Evolutionary conservation across 2,888 invertebrate species (phyloP), one percentile per base, ranked within the genome.

Genomic region (Lasioglossum lativentre): DNA sequence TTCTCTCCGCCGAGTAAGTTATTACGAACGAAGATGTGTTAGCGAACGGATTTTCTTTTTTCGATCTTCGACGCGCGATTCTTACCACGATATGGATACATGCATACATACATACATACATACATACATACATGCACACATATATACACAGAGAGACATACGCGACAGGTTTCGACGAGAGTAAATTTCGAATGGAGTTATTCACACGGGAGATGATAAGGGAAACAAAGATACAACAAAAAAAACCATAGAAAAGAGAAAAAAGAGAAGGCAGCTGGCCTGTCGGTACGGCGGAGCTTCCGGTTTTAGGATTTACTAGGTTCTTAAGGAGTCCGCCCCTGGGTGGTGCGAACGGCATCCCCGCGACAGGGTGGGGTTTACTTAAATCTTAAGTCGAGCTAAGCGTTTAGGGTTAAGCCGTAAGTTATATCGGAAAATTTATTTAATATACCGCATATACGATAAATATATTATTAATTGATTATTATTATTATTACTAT

Each of bases 261-360:
- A 80, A 78, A 87, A 81, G 77, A 78, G 86, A 86, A 91, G 92
- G 92, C 94, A 94, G 94, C 94, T 94, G 94, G 94, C 90, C 94
- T 94, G 94, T 91, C 92, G 89, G 82, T 85, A 88, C 82, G 91
- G 92, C 93, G 92, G 92, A 92, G 92, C 92, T 93, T 94, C 93
- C 93, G 93, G 92, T 94, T 93, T 93, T 94, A 94, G 92, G 91
- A 92, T 93, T 92, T 91, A 91, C 89, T 92, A 92, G 92, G 90
- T 92, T 93, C 92, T 92, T 92, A 92, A 93, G 90, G 86, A 80
- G 89, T 92, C 91, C 92, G 91, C 92, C 92, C 66, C 91, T 90
- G 91, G 91, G 86, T 91, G 92, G 88, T 91, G 93, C 92, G 91
- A 34, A 68, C 34, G 90, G 91, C 92, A 89, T 88, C 88, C 87